Evolutionary conservation across 2,113 vertebrate species (phyloP).

Genomic region (Phalacrocorax brasilianus): DNA sequence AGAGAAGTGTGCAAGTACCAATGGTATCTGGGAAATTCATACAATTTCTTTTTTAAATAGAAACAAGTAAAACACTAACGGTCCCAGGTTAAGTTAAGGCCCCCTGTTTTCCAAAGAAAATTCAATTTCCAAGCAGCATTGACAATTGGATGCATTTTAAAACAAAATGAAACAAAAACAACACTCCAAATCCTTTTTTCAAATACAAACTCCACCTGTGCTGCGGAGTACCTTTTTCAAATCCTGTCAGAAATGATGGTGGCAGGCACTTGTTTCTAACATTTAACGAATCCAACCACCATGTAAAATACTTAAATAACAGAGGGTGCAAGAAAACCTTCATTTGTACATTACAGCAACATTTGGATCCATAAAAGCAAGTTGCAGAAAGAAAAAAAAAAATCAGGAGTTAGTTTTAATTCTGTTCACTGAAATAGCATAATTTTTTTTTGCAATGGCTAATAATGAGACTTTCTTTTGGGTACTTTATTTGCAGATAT

Average conservation of each 20-base stretch:
- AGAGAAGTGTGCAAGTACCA: slow-evolving; percentile 61
- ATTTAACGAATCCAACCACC: slow-evolving; percentile 30
- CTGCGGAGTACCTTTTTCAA: not conserved
- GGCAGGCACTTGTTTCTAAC: slow-evolving; percentile 29
- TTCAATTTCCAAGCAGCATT: slow-evolving; percentile 54
- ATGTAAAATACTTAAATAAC: not conserved
- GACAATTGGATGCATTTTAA: slow-evolving; percentile 18
- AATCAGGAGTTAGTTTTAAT: not conserved
- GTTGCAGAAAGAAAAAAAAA: not conserved
- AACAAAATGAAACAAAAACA: slow-evolving; percentile 25
- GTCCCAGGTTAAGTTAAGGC: slow-evolving; percentile 62
- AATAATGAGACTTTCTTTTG: not conserved
- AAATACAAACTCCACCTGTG: not conserved
- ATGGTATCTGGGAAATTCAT: slow-evolving; percentile 60
- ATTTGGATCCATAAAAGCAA: not conserved
- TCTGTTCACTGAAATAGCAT: not conserved
- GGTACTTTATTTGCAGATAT: not conserved
- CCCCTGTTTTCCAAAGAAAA: slow-evolving; percentile 52
- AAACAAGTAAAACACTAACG: slow-evolving; percentile 57
- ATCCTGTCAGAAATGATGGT: slow-evolving; percentile 34
- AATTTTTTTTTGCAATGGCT: not conserved
- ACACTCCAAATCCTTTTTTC: not conserved
- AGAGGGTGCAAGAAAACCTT: slow-evolving; percentile 23
- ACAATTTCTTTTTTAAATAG: slow-evolving; percentile 55
- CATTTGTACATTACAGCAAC: not conserved